Conservation (phyloP, 2,888 invertebrate species). For the Serripes groenlandicus region DNA sequence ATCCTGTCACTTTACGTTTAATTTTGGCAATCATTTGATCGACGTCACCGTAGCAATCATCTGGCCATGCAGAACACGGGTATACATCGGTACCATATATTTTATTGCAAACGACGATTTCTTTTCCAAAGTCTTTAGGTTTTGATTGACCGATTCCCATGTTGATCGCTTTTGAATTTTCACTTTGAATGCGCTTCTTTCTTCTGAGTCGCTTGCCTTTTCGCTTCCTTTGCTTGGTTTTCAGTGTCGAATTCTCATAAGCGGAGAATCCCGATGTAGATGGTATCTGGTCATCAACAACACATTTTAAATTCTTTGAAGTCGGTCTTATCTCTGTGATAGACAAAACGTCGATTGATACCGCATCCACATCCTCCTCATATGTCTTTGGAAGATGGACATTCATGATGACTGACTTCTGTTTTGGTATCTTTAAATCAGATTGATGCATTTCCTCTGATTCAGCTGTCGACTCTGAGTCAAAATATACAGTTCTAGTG, state of each 20-base stretch:
- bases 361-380: slow-evolving; percentile 7
- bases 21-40: slow-evolving; percentile 17
- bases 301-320: not conserved
- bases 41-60: slow-evolving; percentile 21
- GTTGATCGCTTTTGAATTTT: not conserved
- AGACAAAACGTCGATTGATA: not conserved
- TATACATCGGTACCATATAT: slow-evolving; percentile 36
- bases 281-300: not conserved
- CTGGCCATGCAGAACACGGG: slow-evolving; percentile 11
- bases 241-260: not conserved
- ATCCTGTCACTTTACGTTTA: not conserved
- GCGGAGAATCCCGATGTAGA: not conserved
- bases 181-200: slow-evolving; percentile 4
- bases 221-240: not conserved
- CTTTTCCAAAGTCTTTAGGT: slow-evolving; percentile 32
- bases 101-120: slow-evolving; percentile 37
- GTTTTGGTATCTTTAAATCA: slow-evolving; percentile 6
- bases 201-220: slow-evolving; percentile 7
- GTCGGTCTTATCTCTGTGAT: not conserved
- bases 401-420: slow-evolving; percentile 26
- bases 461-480: not conserved
- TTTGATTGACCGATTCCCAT: not conserved
- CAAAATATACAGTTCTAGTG: not conserved
- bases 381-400: slow-evolving; percentile 27
- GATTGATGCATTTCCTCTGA: not conserved